Evolutionary conservation across 2,113 vertebrate species (phyloP).

Genomic region (Takifugu bimaculatus): DNA sequence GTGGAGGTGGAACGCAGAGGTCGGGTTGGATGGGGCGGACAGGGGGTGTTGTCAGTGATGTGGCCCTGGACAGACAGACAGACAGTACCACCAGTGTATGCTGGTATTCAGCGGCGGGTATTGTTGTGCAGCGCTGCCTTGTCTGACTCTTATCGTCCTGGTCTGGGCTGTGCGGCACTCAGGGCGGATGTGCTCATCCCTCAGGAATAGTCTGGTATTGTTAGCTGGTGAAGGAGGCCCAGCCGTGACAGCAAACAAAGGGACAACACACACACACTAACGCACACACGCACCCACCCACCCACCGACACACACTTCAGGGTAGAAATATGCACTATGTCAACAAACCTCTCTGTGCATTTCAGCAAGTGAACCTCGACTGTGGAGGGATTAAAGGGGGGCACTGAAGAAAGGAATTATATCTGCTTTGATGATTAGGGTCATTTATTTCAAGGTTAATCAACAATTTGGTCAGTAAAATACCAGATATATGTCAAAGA

Average conservation of each 20-base stretch:
- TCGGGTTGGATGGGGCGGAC: background rate
- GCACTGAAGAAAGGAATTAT: background rate
- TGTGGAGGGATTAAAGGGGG: slow-evolving; percentile 9
- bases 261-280: slow-evolving; percentile 22
- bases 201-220: slow-evolving; percentile 72
- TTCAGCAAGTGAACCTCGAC: slow-evolving; percentile 17
- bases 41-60: slow-evolving; percentile 8
- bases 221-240: slow-evolving; percentile 63
- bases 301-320: slow-evolving; percentile 15
- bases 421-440: background rate
- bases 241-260: slow-evolving; percentile 62
- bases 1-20: background rate
- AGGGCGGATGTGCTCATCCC: slow-evolving; percentile 71
- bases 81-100: slow-evolving; percentile 24
- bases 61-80: slow-evolving; percentile 8
- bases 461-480: background rate
- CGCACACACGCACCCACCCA: slow-evolving; percentile 14
- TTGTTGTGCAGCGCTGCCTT: slow-evolving; percentile 23
- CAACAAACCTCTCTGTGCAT: slow-evolving; percentile 39
- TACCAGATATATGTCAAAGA: too few relatives aligned
- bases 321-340: slow-evolving; percentile 61
- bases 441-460: background rate
- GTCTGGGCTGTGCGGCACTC: slow-evolving; percentile 62
- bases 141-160: slow-evolving; percentile 51
- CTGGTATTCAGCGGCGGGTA: slow-evolving; percentile 21